Percentiles rank a stretch among this genome's conserved stretches.
These are phyloP conservation scores for Hemiscyllium ocellatum DNA, from an alignment of 2,113 vertebrate species.

Conservation along the genomic window DNA sequence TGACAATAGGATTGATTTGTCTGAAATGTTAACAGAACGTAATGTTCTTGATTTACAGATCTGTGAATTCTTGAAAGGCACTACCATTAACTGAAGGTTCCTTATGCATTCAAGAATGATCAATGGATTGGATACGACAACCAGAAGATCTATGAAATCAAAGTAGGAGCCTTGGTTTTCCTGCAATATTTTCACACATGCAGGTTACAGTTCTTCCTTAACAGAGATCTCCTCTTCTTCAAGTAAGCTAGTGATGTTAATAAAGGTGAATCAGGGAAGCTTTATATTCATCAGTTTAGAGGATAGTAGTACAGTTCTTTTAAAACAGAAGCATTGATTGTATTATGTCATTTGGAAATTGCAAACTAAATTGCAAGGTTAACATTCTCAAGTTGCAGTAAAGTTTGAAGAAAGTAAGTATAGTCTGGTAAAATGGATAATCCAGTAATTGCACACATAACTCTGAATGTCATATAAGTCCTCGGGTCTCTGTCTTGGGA, in stretches of 20 bases:
- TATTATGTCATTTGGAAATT: too few relatives aligned
- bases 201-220: background rate
- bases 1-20: background rate
- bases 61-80: constrained; percentile 52
- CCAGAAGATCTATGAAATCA: constrained; percentile 59
- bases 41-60: constrained; percentile 48
- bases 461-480: too few relatives aligned
- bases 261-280: background rate
- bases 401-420: too few relatives aligned
- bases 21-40: background rate
- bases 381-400: too few relatives aligned
- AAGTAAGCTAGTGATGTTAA: background rate
- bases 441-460: too few relatives aligned
- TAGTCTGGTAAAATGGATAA: too few relatives aligned
- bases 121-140: constrained; percentile 69
- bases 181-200: background rate
- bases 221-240: background rate
- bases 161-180: constrained; percentile 49
- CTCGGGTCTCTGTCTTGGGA: too few relatives aligned
- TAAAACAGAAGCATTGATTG: too few relatives aligned
- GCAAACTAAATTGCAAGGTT: too few relatives aligned
- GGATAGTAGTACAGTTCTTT: too few relatives aligned
- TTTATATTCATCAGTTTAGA: background rate
- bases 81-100: constrained; percentile 59
- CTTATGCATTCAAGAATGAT: constrained; percentile 58